These are phyloP conservation scores for Panthera uncia DNA, from an alignment of 2,113 vertebrate genomes.

Conservation along the genomic window DNA sequence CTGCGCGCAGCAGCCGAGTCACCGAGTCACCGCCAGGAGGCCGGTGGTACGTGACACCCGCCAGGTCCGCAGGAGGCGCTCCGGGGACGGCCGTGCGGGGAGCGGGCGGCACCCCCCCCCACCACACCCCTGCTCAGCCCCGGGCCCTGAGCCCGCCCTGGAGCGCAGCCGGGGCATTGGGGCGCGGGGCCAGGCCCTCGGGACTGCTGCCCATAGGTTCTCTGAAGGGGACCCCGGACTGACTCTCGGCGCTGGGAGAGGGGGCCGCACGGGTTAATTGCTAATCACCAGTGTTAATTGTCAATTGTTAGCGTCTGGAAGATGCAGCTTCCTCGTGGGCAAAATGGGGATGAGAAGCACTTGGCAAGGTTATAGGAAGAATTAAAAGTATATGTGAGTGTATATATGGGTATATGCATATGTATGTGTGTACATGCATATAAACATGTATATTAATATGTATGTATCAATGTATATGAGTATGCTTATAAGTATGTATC, in stretches of 20 bases:
- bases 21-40: background rate
- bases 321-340: background rate
- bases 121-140: background rate
- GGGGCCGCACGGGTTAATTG: accelerated
- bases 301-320: background rate
- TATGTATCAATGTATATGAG: background rate
- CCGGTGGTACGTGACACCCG: background rate
- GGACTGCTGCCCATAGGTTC: background rate
- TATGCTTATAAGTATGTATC: background rate
- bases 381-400: background rate
- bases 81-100: background rate
- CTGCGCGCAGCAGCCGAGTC: too few species aligned
- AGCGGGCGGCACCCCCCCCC: too few species aligned
- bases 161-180: background rate
- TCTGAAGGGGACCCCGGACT: background rate
- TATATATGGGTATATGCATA: background rate
- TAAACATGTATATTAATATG: background rate
- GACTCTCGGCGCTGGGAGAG: accelerated
- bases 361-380: background rate
- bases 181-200: background rate
- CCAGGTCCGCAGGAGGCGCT: background rate
- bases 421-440: background rate
- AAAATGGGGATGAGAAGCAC: background rate
- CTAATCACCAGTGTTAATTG: too few species aligned
- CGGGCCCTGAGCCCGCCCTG: background rate